Base-by-base conservation (phyloP, 2,113 vertebrate species). In the Hipposideros armiger region DNA sequence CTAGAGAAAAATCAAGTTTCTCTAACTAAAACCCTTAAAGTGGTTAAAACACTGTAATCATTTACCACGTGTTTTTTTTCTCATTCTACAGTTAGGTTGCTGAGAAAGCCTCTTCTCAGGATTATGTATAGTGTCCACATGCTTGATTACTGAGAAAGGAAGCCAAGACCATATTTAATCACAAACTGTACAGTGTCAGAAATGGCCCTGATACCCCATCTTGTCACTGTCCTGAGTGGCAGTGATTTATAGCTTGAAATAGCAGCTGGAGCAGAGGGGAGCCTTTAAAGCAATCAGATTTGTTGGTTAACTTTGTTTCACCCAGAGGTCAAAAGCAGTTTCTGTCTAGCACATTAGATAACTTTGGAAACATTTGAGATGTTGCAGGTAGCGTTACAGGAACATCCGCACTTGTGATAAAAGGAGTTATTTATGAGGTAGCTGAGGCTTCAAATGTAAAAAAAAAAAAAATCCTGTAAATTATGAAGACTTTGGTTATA, bases 391-490 rank as follows among this genome's bases (percentile, higher is more conserved):
- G 45, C 74, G 17, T 87, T 80, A 85, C 80, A 78, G 95, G 93
- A 96, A 76, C 76, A 95, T 96, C 96, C n/a, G 28, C 80, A 52
- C 83, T 93, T 94, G 77, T 87, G 95, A 97, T 97, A 96, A 97
- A 98, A 92, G 89, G 82, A 74, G 86, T 95, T 97, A 95, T 97
- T 97, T 97, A 97, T 93, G 96, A 96, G 70, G 72, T 92, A 93
- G 66, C 78, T 77, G 50, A 77, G 77, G 80, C 95, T 96, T 96
- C 90, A 83, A 81, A 97, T 90, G 76, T 74, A 73, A 76, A 90
- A 60, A 26, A 60, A 60, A 72, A 70, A 70, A 93, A 85, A 77
- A 50, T 56, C 70, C 70, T 86, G 67, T 96, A 91, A 93, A 89
- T 95, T 92, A 72, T 87, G 87, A 90, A 95, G 72, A n/a, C 83